Evolutionary conservation across 1,140 invertebrate species (phyloP), one percentile per base, ranked within the genome.

Genomic region (Drosophila oshimai): DNA sequence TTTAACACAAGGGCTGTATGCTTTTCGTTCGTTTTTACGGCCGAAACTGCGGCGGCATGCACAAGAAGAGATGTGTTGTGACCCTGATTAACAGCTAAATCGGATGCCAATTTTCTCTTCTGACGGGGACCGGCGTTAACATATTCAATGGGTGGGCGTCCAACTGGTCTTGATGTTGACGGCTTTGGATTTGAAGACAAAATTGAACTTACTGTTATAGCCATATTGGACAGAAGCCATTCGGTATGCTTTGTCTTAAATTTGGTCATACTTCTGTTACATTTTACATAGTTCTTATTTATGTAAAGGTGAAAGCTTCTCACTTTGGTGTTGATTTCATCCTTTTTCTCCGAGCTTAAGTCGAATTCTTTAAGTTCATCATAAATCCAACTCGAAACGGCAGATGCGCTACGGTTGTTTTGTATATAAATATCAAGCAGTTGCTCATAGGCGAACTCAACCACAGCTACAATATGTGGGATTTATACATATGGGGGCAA

Each of bases 181-280:
- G 6, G 28, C 29, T 62, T 64, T 45, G 47, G 33, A 45, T 54
- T 54, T 31, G 39, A 54, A 37, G 60, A 54, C 49, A 54, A 64
- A 5, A 20, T 37, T 54, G 26, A 34, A 44, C 22, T 36, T 39
- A 34, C 41, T 24, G 12, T 57, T 44, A 57, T 45, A 45, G 31
- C 41, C 41, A 36, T 57, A 42, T 45, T 57, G 29, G 41, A 26
- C 29, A 45, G 31, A 55, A 45, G 53, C 28, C 31, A 57, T 64
- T 54, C 13, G 49, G 22, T 54, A 46, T 64, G 60, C 50, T 54
- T 64, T 47, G 10, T 51, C 50, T 64, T 45, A 64, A 54, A 64
- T 61, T 26, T 34, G 31, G 22, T 5, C 22, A 22, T 22, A 22
- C 22, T 22, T 22, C 22, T 22, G 22, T 22, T 22, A 22, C 22